phyloP scores from a whole-genome alignment of 2,797 vertebrate species.

The Crocidura indochinensis region DNA sequence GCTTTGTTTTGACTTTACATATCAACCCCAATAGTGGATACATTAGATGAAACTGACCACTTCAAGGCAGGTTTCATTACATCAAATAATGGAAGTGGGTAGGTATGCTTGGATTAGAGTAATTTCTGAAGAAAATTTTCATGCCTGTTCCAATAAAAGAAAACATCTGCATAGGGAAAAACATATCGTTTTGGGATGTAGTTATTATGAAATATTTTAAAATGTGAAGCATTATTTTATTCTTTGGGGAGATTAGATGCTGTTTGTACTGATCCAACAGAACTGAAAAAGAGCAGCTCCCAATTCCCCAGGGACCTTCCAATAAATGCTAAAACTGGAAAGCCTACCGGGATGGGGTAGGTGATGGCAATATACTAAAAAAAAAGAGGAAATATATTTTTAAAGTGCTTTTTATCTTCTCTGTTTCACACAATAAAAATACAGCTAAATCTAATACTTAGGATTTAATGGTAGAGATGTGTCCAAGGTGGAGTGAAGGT shows the following conservation, averaged over 20 bases:
- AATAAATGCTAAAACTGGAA: background rate
- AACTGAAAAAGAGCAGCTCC: background rate
- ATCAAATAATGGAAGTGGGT: background rate
- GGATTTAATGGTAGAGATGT: background rate
- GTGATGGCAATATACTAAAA: background rate
- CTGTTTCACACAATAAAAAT: background rate
- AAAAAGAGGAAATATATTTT: background rate
- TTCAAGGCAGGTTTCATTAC: background rate
- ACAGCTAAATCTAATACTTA: background rate
- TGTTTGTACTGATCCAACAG: background rate
- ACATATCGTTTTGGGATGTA: background rate
- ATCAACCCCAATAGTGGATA: background rate
- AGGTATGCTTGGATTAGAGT: background rate
- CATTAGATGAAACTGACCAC: background rate
- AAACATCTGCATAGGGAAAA: slow-evolving; percentile 39
- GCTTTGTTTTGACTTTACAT: slow-evolving; percentile 30
- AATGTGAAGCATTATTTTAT: background rate
- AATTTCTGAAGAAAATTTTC: background rate
- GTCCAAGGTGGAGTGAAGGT: background rate
- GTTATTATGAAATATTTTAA: slow-evolving; percentile 28
- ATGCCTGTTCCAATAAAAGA: slow-evolving; percentile 18
- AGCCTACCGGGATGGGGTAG: background rate
- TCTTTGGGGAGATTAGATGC: background rate
- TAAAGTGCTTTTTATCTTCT: background rate
- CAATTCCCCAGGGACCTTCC: background rate